These are phyloP conservation scores for Sarcophaga bullata DNA, from an alignment of 1,140 invertebrate species.

Conservation along the genomic window DNA sequence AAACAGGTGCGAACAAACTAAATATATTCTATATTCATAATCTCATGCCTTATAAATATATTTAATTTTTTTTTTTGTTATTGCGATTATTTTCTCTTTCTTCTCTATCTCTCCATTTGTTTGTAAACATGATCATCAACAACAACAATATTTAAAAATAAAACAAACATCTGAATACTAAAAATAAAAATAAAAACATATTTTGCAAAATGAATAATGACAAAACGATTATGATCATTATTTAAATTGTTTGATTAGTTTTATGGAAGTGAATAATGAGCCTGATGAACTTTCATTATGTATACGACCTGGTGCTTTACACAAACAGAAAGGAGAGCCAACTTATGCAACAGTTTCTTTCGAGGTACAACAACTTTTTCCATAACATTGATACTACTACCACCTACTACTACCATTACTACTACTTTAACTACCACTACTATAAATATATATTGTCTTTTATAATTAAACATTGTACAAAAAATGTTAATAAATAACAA, in stretches of 20 bases:
- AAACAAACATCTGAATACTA: constrained; percentile 12
- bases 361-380: constrained; percentile 44
- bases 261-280: constrained; percentile 58
- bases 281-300: constrained; percentile 61
- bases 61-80: not conserved
- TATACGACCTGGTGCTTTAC: constrained; percentile 61
- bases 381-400: constrained; percentile 1
- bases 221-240: not conserved
- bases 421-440: not conserved
- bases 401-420: not conserved
- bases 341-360: constrained; percentile 46
- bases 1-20: constrained; percentile 19
- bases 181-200: not conserved
- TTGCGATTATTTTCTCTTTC: not conserved
- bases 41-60: not conserved
- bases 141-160: not conserved
- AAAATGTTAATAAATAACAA: not conserved
- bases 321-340: constrained; percentile 54
- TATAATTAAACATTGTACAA: not conserved
- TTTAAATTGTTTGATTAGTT: constrained; percentile 50
- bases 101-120: too few relatives aligned
- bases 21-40: not conserved
- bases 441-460: not conserved
- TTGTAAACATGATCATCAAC: not conserved
- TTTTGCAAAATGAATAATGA: constrained; percentile 16